Base-by-base conservation (phyloP, 2,113 vertebrate species). In the Opisthocomus hoazin region DNA sequence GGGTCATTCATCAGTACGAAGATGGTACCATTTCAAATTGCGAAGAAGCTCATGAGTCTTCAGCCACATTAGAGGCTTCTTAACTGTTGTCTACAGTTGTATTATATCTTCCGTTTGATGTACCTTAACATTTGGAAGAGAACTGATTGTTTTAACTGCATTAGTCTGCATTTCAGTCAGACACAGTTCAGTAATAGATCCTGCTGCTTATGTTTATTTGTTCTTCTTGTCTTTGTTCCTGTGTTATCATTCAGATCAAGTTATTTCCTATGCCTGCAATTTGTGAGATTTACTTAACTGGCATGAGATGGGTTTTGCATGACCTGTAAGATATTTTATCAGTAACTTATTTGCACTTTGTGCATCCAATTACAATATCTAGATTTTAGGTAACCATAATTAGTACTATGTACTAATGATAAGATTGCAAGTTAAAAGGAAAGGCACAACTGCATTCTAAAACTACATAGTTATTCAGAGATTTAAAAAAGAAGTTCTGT, bases 271-370 rank as follows among this genome's bases (percentile, higher is more conserved):
- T 87, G 27, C 20, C 61, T 84, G 9, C 41, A 87, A 57, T 85
- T 94, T 95, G 12, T 70, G 43, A 58, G 10, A 14, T 92, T 93
- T 92, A 91, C 88, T 90, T 89, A 96, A 64, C 85, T 96, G 91
- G 17, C 11, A 61, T 63, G 29, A 87, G 46, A 87, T 65, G 84
- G 20, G 53, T 65, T 94, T 94, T 82, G 75, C 82, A 43, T 69
- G 73, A 93, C 86, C 51, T 76, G 10, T 36, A 94, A 85, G 13
- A 76, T n/a, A 64, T 64, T 95, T 94, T 87, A 75, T 75, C 50
- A 69, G 29, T 65, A 90, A 56, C 36, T 65, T 84, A 9, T 58
- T 93, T 96, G 27, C 53, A 88, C 54, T 90, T 96, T 57, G 45
- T 84, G 50, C 24, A 85, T 93, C 32, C 41, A 94, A 83, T 97